Evolutionary conservation across 2,888 invertebrate genomes (phyloP).

Genomic region (Maniola hyperantus): DNA sequence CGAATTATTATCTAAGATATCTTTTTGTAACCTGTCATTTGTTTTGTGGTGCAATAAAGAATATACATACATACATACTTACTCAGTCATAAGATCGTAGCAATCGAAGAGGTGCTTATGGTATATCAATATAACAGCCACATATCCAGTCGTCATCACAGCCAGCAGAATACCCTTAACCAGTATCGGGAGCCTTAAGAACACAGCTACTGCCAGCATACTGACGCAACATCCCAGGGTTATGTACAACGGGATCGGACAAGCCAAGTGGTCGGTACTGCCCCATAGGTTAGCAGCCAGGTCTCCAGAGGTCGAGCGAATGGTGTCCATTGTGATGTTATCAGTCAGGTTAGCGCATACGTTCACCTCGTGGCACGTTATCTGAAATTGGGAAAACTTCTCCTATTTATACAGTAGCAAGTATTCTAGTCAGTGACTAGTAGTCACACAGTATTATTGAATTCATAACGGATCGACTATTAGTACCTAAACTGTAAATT

Average conservation of each 20-base stretch:
- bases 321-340: constrained; percentile 78
- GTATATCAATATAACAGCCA: constrained; percentile 90
- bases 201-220: constrained; percentile 92
- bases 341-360: constrained; percentile 70
- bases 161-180: constrained; percentile 90
- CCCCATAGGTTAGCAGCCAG: constrained; percentile 67
- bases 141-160: constrained; percentile 90
- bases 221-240: constrained; percentile 92
- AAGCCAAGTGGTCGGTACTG: constrained; percentile 87
- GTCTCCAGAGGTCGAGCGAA: constrained; percentile 63
- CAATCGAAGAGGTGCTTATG: constrained; percentile 91
- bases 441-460: neutral
- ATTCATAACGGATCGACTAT: no score
- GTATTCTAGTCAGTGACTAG: no score
- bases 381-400: constrained; percentile 52
- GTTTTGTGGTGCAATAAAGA: no score
- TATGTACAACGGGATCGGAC: constrained; percentile 93
- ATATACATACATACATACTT: no score
- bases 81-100: constrained; percentile 91
- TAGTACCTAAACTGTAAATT: no score
- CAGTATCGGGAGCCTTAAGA: constrained; percentile 90
- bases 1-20: no score
- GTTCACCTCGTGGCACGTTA: constrained; percentile 71
- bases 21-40: no score
- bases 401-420: constrained; percentile 14